Evolutionary conservation across 2,797 vertebrate genomes (phyloP), one percentile per base, ranked within the genome.

Genomic region (Mormyrus proboscirostris): DNA sequence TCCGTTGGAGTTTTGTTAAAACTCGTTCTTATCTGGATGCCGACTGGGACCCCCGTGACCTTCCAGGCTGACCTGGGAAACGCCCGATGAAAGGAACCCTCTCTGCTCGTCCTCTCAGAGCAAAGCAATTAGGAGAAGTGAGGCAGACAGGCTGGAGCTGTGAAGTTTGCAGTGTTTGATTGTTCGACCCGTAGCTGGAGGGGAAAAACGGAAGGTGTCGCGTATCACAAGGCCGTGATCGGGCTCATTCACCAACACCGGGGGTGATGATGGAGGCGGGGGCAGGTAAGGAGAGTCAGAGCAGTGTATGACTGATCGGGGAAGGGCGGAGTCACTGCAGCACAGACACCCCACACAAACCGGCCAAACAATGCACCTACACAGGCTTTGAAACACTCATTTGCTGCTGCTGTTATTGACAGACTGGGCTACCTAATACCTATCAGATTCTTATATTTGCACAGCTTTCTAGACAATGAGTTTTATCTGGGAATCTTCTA

Each of bases 241-340:
- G 16, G 16, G 76, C 76, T 82, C 38, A 82, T 73, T 47, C 76
- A 47, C 41, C 47, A 82, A 82, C 38, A 82, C 76, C 4, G 25
- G 76, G 41, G 76, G 38, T 47, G 41, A 47, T 44, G 38, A 82
- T 44, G 16, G 76, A 47, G 38, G 16, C 19, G 76, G 41, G 76
- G 76, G 76, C 76, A 82, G 76, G 76, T 82, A 82, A 82, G 16
- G 76, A 82, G 76, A 82, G 41, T 47, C 76, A 82, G 22, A n/a
- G 38, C 76, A 82, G 19, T 19, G 76, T 82, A 82, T 19, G 22
- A 44, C 38, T 82, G 38, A 82, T 44, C 38, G 8, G 19, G 19
- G 41, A 82, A 47, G 76, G 41, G 76, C 2, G 19, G 41, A 2
- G 29, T 38, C 69, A 73, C 69, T 19, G 29, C 69, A 73, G 29